These are phyloP conservation scores for Scomber colias DNA, from an alignment of 2,113 vertebrate genomes.

Conservation along the genomic window DNA sequence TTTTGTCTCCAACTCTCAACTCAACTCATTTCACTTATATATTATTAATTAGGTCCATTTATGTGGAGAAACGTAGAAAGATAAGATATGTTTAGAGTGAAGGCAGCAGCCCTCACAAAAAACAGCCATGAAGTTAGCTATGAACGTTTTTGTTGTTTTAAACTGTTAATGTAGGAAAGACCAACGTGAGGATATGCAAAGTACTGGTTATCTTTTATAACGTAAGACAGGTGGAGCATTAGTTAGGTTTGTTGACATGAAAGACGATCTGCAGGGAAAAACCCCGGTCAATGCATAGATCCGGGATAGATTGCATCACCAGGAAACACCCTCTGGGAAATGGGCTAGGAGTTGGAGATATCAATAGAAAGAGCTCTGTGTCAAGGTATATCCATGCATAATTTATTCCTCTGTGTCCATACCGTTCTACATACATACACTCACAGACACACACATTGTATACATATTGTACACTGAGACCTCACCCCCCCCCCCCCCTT, in stretches of 20 bases:
- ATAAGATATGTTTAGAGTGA: neutral
- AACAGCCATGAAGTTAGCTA: neutral
- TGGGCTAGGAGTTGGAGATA: slow-evolving; percentile 62
- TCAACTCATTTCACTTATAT: neutral
- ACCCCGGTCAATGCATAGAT: slow-evolving; percentile 48
- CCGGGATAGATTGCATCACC: slow-evolving; percentile 64
- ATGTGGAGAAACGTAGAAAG: neutral
- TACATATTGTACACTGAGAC: neutral
- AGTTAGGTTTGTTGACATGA: slow-evolving; percentile 29
- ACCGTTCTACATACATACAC: slow-evolving; percentile 19
- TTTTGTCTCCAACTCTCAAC: neutral
- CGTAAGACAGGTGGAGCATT: neutral
- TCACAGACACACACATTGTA: slow-evolving; percentile 19
- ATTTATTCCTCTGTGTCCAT: slow-evolving; percentile 61
- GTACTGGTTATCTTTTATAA: neutral
- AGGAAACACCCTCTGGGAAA: slow-evolving; percentile 60
- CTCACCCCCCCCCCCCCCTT: neutral
- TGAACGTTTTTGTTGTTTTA: neutral
- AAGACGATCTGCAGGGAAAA: slow-evolving; percentile 55
- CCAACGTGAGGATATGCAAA: neutral
- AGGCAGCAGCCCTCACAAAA: neutral
- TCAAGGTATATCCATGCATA: slow-evolving; percentile 70
- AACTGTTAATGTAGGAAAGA: neutral
- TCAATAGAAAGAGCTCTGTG: slow-evolving; percentile 68
- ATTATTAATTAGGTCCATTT: slow-evolving; percentile 2